A percentile compares a stretch with the other conserved stretches of the same genome.
Conservation (phyloP, 1,140 invertebrate genomes). For the Sinonovacula constricta region DNA sequence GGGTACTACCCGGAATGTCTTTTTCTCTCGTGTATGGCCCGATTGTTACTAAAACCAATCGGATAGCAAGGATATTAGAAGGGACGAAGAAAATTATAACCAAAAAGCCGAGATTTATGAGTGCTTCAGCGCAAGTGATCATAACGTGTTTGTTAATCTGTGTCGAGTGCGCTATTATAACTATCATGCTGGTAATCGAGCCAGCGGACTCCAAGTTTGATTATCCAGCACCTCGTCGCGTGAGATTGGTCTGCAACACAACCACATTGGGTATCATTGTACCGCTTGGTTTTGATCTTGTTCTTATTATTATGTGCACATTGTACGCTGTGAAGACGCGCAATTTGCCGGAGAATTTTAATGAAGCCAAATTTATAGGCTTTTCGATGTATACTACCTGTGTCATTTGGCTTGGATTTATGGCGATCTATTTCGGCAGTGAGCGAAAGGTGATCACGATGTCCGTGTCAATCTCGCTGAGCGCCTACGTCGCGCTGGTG, state of each 20-base stretch:
- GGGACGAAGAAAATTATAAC: constrained; percentile 89
- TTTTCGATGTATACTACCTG: constrained; percentile 93
- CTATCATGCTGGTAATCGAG: constrained; percentile 85
- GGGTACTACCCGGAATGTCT: constrained; percentile 86
- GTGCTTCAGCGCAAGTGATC: constrained; percentile 83
- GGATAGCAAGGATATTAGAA: constrained; percentile 90
- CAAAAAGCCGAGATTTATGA: constrained; percentile 86
- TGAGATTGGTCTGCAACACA: constrained; percentile 85
- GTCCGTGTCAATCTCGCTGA: constrained; percentile 85
- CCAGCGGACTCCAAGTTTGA: constrained; percentile 83
- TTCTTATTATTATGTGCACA: constrained; percentile 89
- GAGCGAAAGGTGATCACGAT: constrained; percentile 85
- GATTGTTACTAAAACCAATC: constrained; percentile 91
- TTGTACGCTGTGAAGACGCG: constrained; percentile 91
- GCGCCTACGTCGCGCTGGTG: constrained; percentile 87
- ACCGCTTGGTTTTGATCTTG: constrained; percentile 88
- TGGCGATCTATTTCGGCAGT: constrained; percentile 90
- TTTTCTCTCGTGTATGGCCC: constrained; percentile 92
- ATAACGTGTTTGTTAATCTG: constrained; percentile 85
- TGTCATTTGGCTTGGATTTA: constrained; percentile 93
- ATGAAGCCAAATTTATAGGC: constrained; percentile 81
- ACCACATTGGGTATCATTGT: constrained; percentile 85
- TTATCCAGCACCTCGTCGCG: constrained; percentile 78
- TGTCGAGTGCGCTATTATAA: constrained; percentile 85
- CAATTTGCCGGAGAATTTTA: constrained; percentile 93